Conservation (phyloP, 2,888 invertebrate species). For the Gonocerus acuteangulatus region DNA sequence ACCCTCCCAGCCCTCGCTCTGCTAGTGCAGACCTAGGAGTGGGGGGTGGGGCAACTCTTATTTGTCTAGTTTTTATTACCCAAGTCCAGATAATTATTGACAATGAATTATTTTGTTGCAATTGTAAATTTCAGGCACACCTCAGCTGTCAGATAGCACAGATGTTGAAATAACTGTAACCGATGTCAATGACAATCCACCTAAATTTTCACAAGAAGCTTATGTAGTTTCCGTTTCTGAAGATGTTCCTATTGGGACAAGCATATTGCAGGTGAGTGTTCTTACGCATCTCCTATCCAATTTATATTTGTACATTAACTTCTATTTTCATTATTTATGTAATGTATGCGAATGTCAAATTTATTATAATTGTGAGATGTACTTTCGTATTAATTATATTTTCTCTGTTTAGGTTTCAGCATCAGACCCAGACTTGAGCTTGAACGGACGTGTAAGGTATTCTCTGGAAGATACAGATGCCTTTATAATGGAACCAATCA, state of each 20-base stretch:
- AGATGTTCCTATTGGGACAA: constrained; percentile 71
- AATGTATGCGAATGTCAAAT: too few species aligned
- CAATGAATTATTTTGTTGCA: background rate
- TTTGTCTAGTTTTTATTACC: too few species aligned
- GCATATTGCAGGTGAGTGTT: constrained; percentile 42
- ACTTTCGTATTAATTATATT: too few species aligned
- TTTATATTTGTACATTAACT: too few species aligned
- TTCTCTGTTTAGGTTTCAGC: constrained; percentile 60
- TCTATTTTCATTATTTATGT: too few species aligned
- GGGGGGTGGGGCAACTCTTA: too few species aligned
- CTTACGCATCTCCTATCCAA: background rate
- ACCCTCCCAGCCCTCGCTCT: too few species aligned
- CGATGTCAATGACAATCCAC: constrained; percentile 94
- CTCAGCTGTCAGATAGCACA: constrained; percentile 84
- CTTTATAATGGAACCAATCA: constrained; percentile 85
- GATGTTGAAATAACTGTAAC: constrained; percentile 91
- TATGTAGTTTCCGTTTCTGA: constrained; percentile 79
- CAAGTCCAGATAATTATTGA: background rate
- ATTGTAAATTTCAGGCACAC: constrained; percentile 42
- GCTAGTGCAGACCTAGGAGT: too few species aligned
- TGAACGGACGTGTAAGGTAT: constrained; percentile 81
- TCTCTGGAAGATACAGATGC: constrained; percentile 60
- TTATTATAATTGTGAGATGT: too few species aligned
- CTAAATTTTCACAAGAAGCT: constrained; percentile 71
- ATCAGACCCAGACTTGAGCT: constrained; percentile 73